Evolutionary conservation across 2,113 vertebrate genomes (phyloP), one percentile per base, ranked within the genome.

Genomic region (Bostrychus sinensis): DNA sequence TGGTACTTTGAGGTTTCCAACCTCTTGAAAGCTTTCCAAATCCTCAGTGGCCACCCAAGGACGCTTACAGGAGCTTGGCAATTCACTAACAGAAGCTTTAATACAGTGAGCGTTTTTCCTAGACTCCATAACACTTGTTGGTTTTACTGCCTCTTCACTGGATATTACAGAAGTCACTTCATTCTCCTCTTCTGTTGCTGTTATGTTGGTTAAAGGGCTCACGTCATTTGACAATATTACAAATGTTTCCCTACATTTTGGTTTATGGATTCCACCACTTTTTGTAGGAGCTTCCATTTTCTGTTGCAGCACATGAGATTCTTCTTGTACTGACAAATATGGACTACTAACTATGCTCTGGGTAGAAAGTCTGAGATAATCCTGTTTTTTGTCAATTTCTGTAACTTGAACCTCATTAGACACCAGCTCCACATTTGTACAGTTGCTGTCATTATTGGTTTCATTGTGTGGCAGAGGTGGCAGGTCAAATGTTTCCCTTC

Each of bases 231-330:
- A 43, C 4, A 80, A 79, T 39, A 89, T 23, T 3, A 88, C 62
- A 81, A 83, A 89, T 0, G 83, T 87, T 12, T 38, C 50, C 63
- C 86, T 86, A 55, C 80, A 77, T 63, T 41, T 83, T 7, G 66
- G 9, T 41, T 43, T 77, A n/a, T 7, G 57, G 16, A 1, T 26
- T 50, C 25, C 8, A 10, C 10, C 41, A 22, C 39, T 13, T 9
- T 53, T 28, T 34, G 38, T 13, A 2, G 39, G 23, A 1, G 30
- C 36, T 38, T 51, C 63, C 4, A 3, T 42, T 39, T 72, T 56
- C 19, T 14, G 19, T 23, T 34, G 48, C 6, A 36, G 20, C 45
- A 39, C 22, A 1, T 2, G 23, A 57, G n/a, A 39, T 7, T n/a
- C 16, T 25, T 1, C 14, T 3, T 57, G n/a, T n/a, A 51, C 28